Base-by-base conservation (phyloP, 2,113 vertebrate species). In the Tachycineta bicolor region DNA sequence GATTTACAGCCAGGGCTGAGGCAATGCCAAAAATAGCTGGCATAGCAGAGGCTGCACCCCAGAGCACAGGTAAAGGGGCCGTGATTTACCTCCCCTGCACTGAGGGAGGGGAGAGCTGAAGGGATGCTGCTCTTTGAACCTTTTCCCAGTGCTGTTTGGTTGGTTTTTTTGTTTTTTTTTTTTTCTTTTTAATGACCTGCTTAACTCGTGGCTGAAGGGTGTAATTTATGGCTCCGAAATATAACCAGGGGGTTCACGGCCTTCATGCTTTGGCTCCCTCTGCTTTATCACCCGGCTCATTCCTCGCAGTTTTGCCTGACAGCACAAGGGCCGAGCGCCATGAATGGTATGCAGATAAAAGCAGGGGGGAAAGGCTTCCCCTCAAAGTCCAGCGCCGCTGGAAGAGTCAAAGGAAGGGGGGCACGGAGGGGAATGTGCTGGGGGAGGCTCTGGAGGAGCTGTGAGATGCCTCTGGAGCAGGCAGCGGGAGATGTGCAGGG, bases 331-430 rank as follows among this genome's bases (percentile, higher is more conserved):
- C 88, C 77, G 56, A 76, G 65, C 4, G 58, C 63, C 8, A 64
- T 6, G 88, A 64, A 67, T 80, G 93, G 74, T 67, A 92, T 89
- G 97, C 91, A 88, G 93, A 95, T 95, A 89, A 90, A 90, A 91
- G 56, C 58, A 46, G 43, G 25, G 86, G 39, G 92, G 75, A 65
- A 92, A 79, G 65, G 44, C 56, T 74, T 85, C 67, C 58, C 39
- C 47, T 79, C 76, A 49, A 21, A 90, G 69, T 19, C 86, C 6
- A 52, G n/a, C 4, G 0, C 39, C 6, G 21, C 29, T 50, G 47
- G 53, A 79, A 71, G 46, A 17, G 31, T 0, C 3, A 20, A 63
- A 43, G 10, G 24, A 44, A 81, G 59, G 22, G 7, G 31, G 19
- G 9, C 3, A 34, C 1, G 9, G 50, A 93, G 34, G 26, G 9